Base-by-base conservation (phyloP, 1,140 invertebrate genomes). In the Nasonia vitripennis region DNA sequence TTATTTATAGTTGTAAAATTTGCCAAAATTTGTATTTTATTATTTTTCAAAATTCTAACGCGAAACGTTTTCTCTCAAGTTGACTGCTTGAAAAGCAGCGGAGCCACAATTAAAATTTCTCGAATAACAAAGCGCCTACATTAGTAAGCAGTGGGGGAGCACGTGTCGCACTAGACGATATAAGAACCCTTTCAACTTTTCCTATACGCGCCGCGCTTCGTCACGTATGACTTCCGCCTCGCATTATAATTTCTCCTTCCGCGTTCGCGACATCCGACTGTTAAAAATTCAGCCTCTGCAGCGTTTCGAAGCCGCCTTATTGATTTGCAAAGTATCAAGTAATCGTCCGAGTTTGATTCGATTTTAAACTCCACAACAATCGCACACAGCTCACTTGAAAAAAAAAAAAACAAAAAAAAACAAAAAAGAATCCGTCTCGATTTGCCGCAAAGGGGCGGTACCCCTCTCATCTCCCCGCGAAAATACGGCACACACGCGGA, bases 221-320 rank as follows among this genome's bases (percentile, higher is more conserved):
- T 87, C 41, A 84, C 75, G 82, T 83, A 55, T 41, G 70, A 80
- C 37, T 71, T 82, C 48, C 41, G 41, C 23, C n/a, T 51, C 27
- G 83, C 17, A 62, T 62, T 78, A 79, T 78, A 79, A 48, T 70
- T 79, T 68, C 10, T 83, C 51, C n/a, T 84, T 78, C 62, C 27
- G 34, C 27, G 34, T 78, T 78, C 34, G 37, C 34, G 23, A 83
- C 55, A 77, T 68, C 23, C 73, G 23, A 77, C 20, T 17, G 62
- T 70, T 78, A 31, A 84, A 83, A 83, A 68, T 83, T 68, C 62
- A 75, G 5, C 45, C 41, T 31, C 23, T 37, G 37, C 70, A 12
- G 5, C 51, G 0, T 31, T 12, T 9, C 10, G 31, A 10, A 31
- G 10, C 68, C 23, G 2, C 68, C 23, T 23, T 34, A 71, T 71